A percentile compares a stretch with the other conserved stretches of the same genome.
These are phyloP conservation scores for Epinephelus moara DNA, from an alignment of 2,113 vertebrate genomes.

Conservation along the genomic window DNA sequence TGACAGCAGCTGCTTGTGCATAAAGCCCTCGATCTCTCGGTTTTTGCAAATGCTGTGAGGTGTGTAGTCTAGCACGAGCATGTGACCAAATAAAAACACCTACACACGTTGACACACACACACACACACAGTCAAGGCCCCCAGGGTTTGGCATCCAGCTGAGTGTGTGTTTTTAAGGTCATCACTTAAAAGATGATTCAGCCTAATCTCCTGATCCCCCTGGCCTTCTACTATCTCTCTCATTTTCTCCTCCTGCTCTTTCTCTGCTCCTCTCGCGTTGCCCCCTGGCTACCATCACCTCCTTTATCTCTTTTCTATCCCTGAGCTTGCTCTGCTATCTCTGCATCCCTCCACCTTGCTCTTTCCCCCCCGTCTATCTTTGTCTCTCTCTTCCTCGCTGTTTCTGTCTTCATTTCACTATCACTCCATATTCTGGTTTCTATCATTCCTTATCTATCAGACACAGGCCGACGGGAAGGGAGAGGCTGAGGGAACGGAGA, in stretches of 20 bases:
- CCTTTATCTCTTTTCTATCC: conserved; percentile 68
- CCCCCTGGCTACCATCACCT: conserved; percentile 67
- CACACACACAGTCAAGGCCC: conserved; percentile 43
- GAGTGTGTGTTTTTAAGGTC: conserved; percentile 82
- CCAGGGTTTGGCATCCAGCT: conserved; percentile 61
- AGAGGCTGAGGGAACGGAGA: conserved; percentile 26
- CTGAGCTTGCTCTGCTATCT: conserved; percentile 50
- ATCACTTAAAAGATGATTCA: conserved; percentile 82
- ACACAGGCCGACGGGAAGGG: conserved; percentile 48
- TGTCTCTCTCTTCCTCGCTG: conserved; percentile 19
- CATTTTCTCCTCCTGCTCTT: conserved; percentile 59
- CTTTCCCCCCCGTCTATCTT: conserved; percentile 20
- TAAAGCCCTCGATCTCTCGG: background rate
- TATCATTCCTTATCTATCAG: conserved; percentile 67
- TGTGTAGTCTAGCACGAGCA: conserved; percentile 19
- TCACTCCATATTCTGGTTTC: conserved; percentile 54
- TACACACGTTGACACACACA: conserved; percentile 28
- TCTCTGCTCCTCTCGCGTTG: conserved; percentile 37
- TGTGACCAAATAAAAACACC: conserved; percentile 51
- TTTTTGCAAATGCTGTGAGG: conserved; percentile 34
- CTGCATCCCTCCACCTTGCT: conserved; percentile 38
- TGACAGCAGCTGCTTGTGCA: conserved; percentile 30
- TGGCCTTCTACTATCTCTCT: conserved; percentile 67
- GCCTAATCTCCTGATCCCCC: conserved; percentile 73
- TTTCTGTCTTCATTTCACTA: conserved; percentile 60